Evolutionary conservation across 2,888 invertebrate species (phyloP).

Genomic region (Digitonthophagus gazella): DNA sequence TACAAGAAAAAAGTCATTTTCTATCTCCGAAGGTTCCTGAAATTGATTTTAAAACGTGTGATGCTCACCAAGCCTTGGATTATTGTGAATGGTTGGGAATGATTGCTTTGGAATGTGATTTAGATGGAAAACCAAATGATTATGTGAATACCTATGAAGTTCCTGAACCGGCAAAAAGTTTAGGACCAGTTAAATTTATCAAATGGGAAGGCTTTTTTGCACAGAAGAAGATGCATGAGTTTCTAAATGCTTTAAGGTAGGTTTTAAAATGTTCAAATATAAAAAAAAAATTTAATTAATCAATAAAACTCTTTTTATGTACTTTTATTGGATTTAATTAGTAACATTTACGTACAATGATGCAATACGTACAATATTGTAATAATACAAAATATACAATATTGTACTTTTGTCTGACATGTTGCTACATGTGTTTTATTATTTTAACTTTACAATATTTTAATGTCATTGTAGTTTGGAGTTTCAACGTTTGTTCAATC

Average conservation of each 20-base stretch:
- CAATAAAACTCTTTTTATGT: too few species aligned
- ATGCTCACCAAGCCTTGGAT: constrained; percentile 41
- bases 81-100: constrained; percentile 60
- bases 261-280: not conserved
- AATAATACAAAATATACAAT: too few species aligned
- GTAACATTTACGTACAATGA: too few species aligned
- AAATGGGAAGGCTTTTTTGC: constrained; percentile 57
- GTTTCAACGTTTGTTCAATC: too few species aligned
- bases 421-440: too few species aligned
- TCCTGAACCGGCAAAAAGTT: constrained; percentile 43
- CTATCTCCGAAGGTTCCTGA: constrained; percentile 51
- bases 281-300: not conserved
- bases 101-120: constrained; percentile 51
- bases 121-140: constrained; percentile 40
- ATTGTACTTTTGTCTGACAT: too few species aligned
- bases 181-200: constrained; percentile 49
- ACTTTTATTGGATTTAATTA: too few species aligned
- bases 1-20: constrained; percentile 44
- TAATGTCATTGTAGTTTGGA: too few species aligned
- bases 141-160: constrained; percentile 50
- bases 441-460: too few species aligned
- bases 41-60: constrained; percentile 36
- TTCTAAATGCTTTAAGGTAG: constrained; percentile 48
- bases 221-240: constrained; percentile 43
- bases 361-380: too few species aligned